These are phyloP conservation scores for Drosophila kambysellisi DNA, from an alignment of 2,888 invertebrate species.

Conservation along the genomic window DNA sequence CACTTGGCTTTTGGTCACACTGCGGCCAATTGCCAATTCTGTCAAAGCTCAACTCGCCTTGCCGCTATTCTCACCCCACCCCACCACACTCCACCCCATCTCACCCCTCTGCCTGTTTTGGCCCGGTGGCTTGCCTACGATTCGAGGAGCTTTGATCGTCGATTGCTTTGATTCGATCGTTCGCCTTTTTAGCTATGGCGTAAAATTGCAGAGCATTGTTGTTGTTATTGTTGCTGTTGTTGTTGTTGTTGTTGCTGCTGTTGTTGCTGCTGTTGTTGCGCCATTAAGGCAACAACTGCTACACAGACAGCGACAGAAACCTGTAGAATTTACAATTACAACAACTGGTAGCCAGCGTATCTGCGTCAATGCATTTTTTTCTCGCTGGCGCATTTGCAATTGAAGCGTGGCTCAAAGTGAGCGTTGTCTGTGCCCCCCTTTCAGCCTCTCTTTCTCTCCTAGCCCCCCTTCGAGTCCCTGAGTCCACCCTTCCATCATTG, in stretches of 20 bases:
- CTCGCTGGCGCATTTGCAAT: slow-evolving; percentile 75
- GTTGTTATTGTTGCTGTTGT: slow-evolving; percentile 23
- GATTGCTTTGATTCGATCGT: slow-evolving; percentile 71
- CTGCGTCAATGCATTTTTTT: slow-evolving; percentile 68
- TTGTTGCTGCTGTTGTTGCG: slow-evolving; percentile 29
- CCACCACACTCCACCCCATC: neutral
- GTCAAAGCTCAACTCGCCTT: slow-evolving; percentile 8
- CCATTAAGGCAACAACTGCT: slow-evolving; percentile 74
- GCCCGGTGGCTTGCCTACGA: slow-evolving; percentile 71
- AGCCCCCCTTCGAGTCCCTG: neutral
- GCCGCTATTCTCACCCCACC: neutral
- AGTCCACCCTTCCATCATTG: neutral
- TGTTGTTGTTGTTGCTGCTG: slow-evolving; percentile 5
- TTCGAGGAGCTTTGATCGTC: slow-evolving; percentile 56
- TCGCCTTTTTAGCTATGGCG: slow-evolving; percentile 77
- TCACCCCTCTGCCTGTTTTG: slow-evolving; percentile 26
- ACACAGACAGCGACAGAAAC: slow-evolving; percentile 56
- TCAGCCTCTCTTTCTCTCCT: neutral
- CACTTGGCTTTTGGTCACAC: slow-evolving; percentile 26
- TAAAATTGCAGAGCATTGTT: slow-evolving; percentile 70
- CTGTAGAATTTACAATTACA: slow-evolving; percentile 78
- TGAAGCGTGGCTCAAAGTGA: slow-evolving; percentile 77
- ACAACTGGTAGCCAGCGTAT: slow-evolving; percentile 59
- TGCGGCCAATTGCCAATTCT: slow-evolving; percentile 27
- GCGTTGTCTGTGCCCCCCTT: slow-evolving; percentile 35